A percentile compares a stretch with the other conserved stretches of the same genome.
Evolutionary conservation across 1,140 invertebrate species (phyloP).

Genomic region (Diplogasteroides magnus): DNA sequence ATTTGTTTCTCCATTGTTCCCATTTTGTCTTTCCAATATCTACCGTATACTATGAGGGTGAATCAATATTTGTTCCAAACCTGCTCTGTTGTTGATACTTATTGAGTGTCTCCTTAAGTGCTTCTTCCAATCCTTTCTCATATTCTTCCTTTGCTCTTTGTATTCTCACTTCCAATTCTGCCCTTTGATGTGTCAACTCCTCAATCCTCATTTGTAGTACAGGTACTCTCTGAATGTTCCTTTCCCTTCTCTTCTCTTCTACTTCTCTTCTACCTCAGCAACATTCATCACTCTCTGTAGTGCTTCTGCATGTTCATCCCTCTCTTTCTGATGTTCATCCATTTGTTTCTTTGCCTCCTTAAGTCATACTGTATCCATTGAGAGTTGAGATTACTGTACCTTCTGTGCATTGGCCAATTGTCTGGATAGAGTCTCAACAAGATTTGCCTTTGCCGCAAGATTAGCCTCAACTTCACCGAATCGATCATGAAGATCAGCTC

Average conservation of each 20-base stretch:
- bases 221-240: conserved; percentile 35
- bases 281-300: conserved; percentile 32
- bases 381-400: too few species aligned
- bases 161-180: conserved; percentile 41
- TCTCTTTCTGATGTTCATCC: conserved; percentile 36
- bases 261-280: conserved; percentile 25
- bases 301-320: conserved; percentile 35
- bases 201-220: conserved; percentile 39
- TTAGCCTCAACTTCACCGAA: conserved; percentile 49
- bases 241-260: conserved; percentile 18
- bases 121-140: conserved; percentile 42
- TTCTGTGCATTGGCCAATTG: conserved; percentile 44
- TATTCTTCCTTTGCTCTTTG: conserved; percentile 31
- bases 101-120: conserved; percentile 37
- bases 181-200: conserved; percentile 38
- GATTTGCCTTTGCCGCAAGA: conserved; percentile 41
- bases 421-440: conserved; percentile 42
- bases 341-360: conserved; percentile 26
- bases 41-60: not conserved
- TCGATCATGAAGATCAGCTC: conserved; percentile 36
- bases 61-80: not conserved
- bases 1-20: conserved; percentile 25
- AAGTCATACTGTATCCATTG: too few species aligned
- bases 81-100: conserved; percentile 27
- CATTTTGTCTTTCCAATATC: conserved; percentile 47